Evolutionary conservation across 2,888 invertebrate genomes (phyloP).

Genomic region (Diogma glabrata): DNA sequence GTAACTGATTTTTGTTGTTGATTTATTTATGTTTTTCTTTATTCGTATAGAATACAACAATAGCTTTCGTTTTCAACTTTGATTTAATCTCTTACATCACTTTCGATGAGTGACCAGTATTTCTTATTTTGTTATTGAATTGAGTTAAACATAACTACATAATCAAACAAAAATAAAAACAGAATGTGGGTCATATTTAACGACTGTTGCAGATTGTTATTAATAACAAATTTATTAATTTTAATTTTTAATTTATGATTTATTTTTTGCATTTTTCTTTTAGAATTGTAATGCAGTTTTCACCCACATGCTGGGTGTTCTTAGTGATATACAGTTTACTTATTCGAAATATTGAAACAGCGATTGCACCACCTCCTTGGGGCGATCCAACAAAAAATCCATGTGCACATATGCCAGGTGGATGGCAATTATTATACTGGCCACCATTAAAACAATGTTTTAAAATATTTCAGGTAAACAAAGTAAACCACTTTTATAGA

Average conservation of each 20-base stretch:
- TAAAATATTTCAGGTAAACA: slow-evolving; percentile 63
- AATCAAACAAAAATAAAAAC: too few species aligned
- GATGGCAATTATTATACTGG: slow-evolving; percentile 82
- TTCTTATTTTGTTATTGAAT: too few species aligned
- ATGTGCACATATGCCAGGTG: slow-evolving; percentile 65
- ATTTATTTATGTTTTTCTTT: too few species aligned
- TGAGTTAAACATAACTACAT: too few species aligned
- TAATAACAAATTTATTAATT: not conserved
- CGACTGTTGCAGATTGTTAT: not conserved
- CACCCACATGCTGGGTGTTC: slow-evolving; percentile 8
- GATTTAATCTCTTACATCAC: slow-evolving; percentile 9
- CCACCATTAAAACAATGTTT: slow-evolving; percentile 73
- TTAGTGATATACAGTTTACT: not conserved
- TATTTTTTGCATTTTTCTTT: too few species aligned
- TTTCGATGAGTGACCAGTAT: too few species aligned
- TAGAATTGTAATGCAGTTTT: slow-evolving; percentile 11
- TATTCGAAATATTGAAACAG: slow-evolving; percentile 20
- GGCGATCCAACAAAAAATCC: slow-evolving; percentile 71
- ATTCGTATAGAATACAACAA: too few species aligned
- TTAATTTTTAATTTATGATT: not conserved
- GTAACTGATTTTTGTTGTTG: too few species aligned
- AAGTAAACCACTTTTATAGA: slow-evolving; percentile 5
- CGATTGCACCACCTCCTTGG: slow-evolving; percentile 76
- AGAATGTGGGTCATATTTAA: slow-evolving; percentile 6
- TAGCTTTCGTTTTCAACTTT: slow-evolving; percentile 9